These are phyloP conservation scores for Pogona vitticeps DNA, from an alignment of 2,113 vertebrate species.

Conservation along the genomic window DNA sequence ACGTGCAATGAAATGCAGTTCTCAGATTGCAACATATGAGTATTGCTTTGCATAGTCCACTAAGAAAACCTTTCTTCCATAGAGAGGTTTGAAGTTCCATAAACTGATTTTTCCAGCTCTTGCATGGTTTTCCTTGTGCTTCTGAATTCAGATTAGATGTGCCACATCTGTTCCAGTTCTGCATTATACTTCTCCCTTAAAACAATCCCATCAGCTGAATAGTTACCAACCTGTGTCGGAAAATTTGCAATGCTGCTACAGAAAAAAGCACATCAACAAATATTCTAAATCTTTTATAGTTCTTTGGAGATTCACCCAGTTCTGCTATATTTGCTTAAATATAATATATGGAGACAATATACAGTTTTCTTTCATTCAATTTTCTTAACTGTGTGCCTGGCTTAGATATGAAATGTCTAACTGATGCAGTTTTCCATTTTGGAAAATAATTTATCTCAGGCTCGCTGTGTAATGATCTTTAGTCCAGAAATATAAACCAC, in stretches of 20 bases:
- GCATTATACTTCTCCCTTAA: constrained; percentile 8
- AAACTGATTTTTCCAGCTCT: not conserved
- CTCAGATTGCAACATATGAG: not conserved
- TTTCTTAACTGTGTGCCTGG: not conserved
- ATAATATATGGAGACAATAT: not conserved
- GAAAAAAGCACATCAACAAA: not conserved
- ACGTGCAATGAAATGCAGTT: not conserved
- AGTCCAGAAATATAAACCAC: not conserved
- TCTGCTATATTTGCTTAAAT: not conserved
- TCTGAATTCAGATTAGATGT: not conserved
- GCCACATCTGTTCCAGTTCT: not conserved
- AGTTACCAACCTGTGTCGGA: not conserved
- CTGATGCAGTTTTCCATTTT: not conserved
- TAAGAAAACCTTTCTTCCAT: not conserved
- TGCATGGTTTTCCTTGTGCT: not conserved
- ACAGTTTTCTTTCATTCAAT: not conserved
- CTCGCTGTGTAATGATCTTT: not conserved
- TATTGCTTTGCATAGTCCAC: not conserved
- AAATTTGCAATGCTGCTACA: not conserved
- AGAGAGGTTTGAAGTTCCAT: not conserved
- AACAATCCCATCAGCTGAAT: not conserved
- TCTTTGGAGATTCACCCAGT: not conserved
- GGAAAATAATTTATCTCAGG: constrained; percentile 2
- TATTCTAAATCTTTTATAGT: not conserved
- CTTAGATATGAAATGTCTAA: not conserved